Evolutionary conservation across 2,797 vertebrate species (phyloP), one percentile per base, ranked within the genome.

Genomic region (Enteromius paludinosus): DNA sequence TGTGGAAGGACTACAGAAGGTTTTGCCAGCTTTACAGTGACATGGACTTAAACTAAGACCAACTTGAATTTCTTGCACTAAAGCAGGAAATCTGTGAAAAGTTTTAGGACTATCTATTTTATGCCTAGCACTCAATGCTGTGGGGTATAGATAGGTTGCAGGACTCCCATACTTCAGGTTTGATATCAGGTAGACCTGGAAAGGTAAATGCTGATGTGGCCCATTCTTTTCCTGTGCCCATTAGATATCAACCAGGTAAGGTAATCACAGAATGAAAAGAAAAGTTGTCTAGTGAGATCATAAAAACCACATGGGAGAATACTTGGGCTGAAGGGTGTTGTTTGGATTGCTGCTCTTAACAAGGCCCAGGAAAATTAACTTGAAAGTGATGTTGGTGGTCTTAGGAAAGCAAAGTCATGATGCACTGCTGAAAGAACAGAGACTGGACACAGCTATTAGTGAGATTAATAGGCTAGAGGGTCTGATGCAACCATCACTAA

Each of bases 11-110:
- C 38, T 69, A 23, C 5, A 6, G 66, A 69, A 69, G 66, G n/a
- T 45, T n/a, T 25, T 45, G 38, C 66, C 15, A 69, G 64, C 38
- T 43, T 69, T 69, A 43, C 66, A 69, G 20, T 1, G 5, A 25
- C n/a, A 69, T 69, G 66, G 66, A 25, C 11, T 69, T n/a, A 45
- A 69, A n/a, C 66, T 69, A 43, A 69, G n/a, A 23, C 38, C 20
- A 69, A 47, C 45, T 47, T 17, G 4, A 17, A 17, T 17, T 17
- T 15, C 45, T 47, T 17, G 15, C 45, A 47, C 45, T 47, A 15
- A 56, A 56, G 52, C n/a, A 2, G 18, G 18, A 20, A 56, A 56
- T 56, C 52, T 56, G 52, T 56, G 6, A 56, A 20, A 56, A 56
- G 52, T 20, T 56, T n/a, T 9, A 5, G 20, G 52, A 56, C 20